Evolutionary conservation across 1,140 invertebrate genomes (phyloP), one percentile per base, ranked within the genome.

Genomic region (Hyles euphorbiae): DNA sequence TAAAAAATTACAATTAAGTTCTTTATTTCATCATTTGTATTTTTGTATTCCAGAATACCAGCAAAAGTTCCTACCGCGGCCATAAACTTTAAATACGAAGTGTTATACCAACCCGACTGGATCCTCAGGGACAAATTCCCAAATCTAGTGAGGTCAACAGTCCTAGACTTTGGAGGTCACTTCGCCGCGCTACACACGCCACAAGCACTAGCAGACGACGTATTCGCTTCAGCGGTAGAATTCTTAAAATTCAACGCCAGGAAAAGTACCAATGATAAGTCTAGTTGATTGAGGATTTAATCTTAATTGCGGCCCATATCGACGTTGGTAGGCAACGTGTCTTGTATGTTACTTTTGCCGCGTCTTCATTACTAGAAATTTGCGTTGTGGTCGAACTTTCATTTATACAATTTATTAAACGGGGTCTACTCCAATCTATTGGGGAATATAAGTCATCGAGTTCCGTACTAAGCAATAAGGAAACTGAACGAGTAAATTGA

Each of bases 131-230:
- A 90, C 1, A 93, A 91, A 68, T 95, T 90, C 70, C 72, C 66
- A 0, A 94, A 95, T 74, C 63, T 95, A 5, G 84, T 95, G 3
- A 91, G 93, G 47, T 90, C 91, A 3, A 93, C 89, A 1, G 89
- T 93, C 53, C 67, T 91, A 33, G 68, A 89, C 3, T 87, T 91
- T 5, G 96, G 96, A 2, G 97, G 97, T 2, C 97, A 98, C 85
- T 98, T 98, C 77, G 94, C 94, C 6, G 96, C 95, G 0, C 91
- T 97, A 61, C 94, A 98, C 77, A 91, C 93, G 50, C 96, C 96
- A 0, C 71, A 93, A 68, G 68, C 92, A 6, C 69, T 97, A 1
- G 91, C 93, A 5, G 89, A 93, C 9, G 95, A 97, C 46, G 56
- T 90, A 9, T 83, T 78, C 49, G 70, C 61, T 36, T 71, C 79